Evolutionary conservation across 2,113 vertebrate genomes (phyloP), one percentile per base, ranked within the genome.

Genomic region (Oophaga pumilio): DNA sequence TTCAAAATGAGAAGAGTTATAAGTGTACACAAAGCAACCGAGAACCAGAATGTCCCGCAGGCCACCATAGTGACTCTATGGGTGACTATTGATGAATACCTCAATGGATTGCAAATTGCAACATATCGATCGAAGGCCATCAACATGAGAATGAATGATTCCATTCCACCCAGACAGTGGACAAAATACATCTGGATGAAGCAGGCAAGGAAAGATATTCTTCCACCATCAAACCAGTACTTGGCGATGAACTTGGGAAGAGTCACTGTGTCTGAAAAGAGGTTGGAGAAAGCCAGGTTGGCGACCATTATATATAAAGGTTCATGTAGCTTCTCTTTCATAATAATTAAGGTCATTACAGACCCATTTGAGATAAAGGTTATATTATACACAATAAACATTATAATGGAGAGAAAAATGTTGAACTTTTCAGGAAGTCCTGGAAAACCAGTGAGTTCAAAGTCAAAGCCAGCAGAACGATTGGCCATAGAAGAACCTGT

Each of bases 331-430:
- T 92, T 85, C 1, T 22, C 28, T 57, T 18, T 9, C 33, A 92
- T 85, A 2, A 86, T 89, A 9, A 91, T 76, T 68, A 92, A 66
- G 82, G 91, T 89, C n/a, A 91, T 88, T 4, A 93, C 60, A 9
- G 92, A 91, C 62, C 90, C 91, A 73, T 96, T 96, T 64, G 93
- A 95, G 28, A 90, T 91, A 28, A 96, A 87, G 18, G 95, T 91
- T 53, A 91, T 83, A 43, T 93, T 64, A 84, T 95, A 96, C 57
- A 91, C 90, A 10, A 91, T 89, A 12, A 96, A 86, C 89, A 96
- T 93, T 24, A 93, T 15, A 74, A 90, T 86, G 74, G 95, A 95
- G 1, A 95, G 62, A 22, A 60, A 2, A 60, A 33, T 1, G 28
- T 62, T 8, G 56, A 10, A 60, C 3, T 62, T 8, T 18, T 60